Conservation (phyloP, 2,797 vertebrate species). For the Tenualosa thibaudeaui region DNA sequence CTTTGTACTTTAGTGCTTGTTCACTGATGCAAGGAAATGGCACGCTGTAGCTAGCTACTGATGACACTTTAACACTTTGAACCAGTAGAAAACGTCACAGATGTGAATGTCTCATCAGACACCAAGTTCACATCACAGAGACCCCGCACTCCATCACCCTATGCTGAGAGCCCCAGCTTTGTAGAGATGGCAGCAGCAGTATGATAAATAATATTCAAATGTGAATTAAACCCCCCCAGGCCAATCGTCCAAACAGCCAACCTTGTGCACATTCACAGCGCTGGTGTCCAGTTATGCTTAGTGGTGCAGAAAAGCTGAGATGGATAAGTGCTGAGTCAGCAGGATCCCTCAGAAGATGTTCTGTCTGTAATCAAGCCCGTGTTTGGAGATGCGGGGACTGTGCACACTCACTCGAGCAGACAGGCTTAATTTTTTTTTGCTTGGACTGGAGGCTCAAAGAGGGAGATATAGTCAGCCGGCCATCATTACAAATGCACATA, state of each 20-base stretch:
- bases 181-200: neutral
- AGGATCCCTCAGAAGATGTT: neutral
- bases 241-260: neutral
- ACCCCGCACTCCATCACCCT: neutral
- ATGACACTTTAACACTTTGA: neutral
- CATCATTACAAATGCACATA: neutral
- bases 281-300: slow-evolving; percentile 22
- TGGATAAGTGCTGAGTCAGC: slow-evolving; percentile 26
- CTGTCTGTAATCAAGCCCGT: slow-evolving; percentile 7
- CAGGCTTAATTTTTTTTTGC: neutral
- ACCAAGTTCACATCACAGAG: neutral
- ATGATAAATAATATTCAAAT: slow-evolving; percentile 12
- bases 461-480: neutral
- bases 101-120: neutral
- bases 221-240: neutral
- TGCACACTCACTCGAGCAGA: neutral
- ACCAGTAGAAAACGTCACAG: neutral
- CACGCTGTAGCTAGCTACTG: no score
- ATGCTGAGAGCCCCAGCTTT: neutral
- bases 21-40: no score
- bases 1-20: no score
- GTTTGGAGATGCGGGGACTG: neutral
- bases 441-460: neutral
- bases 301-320: slow-evolving; percentile 20
- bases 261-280: neutral